These are phyloP conservation scores for Carassius carassius DNA, from an alignment of 2,113 vertebrate species.

Conservation along the genomic window DNA sequence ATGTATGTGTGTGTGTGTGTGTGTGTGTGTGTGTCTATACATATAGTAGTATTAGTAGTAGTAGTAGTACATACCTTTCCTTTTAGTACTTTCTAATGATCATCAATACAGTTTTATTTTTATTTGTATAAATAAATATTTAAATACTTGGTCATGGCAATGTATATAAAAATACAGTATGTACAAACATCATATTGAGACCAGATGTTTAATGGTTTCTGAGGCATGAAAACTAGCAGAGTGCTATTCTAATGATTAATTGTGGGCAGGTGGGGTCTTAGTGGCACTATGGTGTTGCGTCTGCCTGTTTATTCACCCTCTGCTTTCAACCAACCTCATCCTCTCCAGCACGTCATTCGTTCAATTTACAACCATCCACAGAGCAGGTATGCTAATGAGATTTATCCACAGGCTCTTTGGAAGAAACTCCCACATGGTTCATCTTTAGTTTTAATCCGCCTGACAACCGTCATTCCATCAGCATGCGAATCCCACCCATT, in stretches of 20 bases:
- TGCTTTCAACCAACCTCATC: conserved; percentile 70
- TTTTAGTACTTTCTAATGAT: not conserved
- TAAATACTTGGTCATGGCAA: not conserved
- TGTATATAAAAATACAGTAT: conserved; percentile 49
- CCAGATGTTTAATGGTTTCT: conserved; percentile 79
- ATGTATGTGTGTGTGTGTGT: not conserved
- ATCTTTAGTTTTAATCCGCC: conserved; percentile 47
- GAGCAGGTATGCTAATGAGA: conserved; percentile 67
- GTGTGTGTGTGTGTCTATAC: not conserved
- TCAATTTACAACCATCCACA: conserved; percentile 71
- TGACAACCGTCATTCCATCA: conserved; percentile 28
- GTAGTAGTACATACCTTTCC: no score
- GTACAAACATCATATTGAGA: conserved; percentile 69
- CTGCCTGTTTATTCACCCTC: conserved; percentile 73
- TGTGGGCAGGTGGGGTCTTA: conserved; percentile 72
- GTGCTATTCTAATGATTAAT: conserved; percentile 77
- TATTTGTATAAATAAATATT: no score
- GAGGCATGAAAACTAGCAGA: conserved; percentile 69
- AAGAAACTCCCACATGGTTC: conserved; percentile 38
- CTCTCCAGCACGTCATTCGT: conserved; percentile 63
- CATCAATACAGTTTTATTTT: not conserved
- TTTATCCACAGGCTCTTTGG: conserved; percentile 29
- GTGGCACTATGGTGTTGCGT: conserved; percentile 68
- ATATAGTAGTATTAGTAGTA: no score
- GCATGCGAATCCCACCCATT: conserved; percentile 23